Evolutionary conservation across 2,797 vertebrate species (phyloP).

Genomic region (Coccyzus lansbergi): DNA sequence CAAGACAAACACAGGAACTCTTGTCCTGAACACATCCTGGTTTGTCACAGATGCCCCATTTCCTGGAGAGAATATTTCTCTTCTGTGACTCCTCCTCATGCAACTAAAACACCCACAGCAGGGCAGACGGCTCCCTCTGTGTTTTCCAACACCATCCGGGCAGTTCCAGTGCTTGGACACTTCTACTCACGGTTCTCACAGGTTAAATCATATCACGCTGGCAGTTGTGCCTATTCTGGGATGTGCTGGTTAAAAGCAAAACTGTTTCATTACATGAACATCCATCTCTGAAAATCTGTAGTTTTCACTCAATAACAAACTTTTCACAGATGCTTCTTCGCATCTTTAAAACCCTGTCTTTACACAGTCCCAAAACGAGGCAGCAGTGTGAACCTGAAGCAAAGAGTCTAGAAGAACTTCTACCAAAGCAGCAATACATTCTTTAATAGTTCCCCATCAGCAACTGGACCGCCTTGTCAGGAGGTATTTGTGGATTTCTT

Average conservation of each 20-base stretch:
- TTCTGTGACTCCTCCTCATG: not conserved
- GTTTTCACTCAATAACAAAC: not conserved
- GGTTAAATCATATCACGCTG: not conserved
- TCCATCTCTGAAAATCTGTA: not conserved
- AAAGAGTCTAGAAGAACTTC: not conserved
- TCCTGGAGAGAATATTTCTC: not conserved
- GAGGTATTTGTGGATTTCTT: no score
- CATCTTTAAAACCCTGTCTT: not conserved
- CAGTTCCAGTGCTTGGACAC: not conserved
- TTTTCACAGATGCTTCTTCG: not conserved
- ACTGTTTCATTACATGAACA: not conserved
- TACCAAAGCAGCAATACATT: not conserved
- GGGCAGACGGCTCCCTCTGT: not conserved
- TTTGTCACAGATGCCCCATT: not conserved
- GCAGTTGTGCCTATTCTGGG: not conserved
- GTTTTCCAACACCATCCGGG: not conserved
- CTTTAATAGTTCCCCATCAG: not conserved
- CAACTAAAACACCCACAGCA: not conserved
- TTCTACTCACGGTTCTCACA: not conserved
- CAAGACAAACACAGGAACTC: conserved; percentile 42
- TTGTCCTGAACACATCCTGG: not conserved
- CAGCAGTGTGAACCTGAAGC: not conserved
- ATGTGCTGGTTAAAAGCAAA: not conserved
- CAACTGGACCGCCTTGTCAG: not conserved
- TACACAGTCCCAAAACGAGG: not conserved